These are phyloP conservation scores for Ramazzottius varieornatus DNA, from an alignment of 2,888 invertebrate genomes.

Conservation along the genomic window DNA sequence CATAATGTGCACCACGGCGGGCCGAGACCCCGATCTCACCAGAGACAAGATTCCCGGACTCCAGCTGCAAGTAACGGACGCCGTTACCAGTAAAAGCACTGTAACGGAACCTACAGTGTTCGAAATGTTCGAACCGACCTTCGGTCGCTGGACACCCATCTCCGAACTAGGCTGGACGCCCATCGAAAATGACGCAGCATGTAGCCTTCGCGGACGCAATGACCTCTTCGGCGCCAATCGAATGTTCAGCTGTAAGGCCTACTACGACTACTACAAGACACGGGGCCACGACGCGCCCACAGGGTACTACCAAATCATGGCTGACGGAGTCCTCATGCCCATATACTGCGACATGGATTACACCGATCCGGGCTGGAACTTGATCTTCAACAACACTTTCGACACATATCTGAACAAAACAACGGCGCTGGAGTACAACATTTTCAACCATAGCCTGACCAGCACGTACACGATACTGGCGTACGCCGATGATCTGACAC, in stretches of 20 bases:
- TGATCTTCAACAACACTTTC: conserved; percentile 1
- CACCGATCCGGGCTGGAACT: neutral
- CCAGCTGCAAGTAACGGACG: too few species aligned
- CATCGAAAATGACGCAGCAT: neutral
- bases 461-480: neutral
- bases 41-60: too few species aligned
- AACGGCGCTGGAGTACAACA: neutral
- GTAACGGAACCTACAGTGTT: too few species aligned
- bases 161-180: neutral
- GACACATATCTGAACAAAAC: neutral
- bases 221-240: conserved; percentile 1
- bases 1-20: too few species aligned
- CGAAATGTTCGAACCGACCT: neutral
- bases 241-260: neutral
- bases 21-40: too few species aligned
- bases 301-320: neutral
- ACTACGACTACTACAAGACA: neutral
- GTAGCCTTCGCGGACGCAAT: neutral
- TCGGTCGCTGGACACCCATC: neutral
- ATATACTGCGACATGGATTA: neutral
- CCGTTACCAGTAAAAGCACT: too few species aligned
- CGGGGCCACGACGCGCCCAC: neutral
- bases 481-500: neutral
- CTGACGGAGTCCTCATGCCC: neutral
- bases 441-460: neutral